Evolutionary conservation across 2,888 invertebrate genomes (phyloP).

Genomic region (Watsonalla binaria): DNA sequence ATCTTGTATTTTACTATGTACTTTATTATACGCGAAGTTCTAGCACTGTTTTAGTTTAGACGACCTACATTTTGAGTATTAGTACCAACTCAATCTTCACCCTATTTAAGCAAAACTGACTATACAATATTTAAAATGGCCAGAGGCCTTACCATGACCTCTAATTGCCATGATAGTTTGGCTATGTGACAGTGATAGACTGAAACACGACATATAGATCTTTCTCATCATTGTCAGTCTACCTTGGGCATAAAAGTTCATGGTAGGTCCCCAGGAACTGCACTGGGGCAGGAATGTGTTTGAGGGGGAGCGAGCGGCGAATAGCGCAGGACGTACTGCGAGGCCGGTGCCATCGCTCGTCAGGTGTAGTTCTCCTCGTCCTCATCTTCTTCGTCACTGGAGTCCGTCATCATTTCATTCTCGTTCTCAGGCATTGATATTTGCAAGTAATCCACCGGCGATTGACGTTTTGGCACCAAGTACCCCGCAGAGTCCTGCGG

Average conservation of each 20-base stretch:
- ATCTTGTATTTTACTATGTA: too few species aligned
- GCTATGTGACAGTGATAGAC: too few species aligned
- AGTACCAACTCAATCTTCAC: constrained; percentile 15
- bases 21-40: too few species aligned
- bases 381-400: constrained; percentile 57
- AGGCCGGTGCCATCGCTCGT: constrained; percentile 40
- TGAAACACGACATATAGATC: too few species aligned
- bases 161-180: too few species aligned
- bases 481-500: constrained; percentile 84
- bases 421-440: constrained; percentile 67
- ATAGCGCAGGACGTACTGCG: constrained; percentile 53
- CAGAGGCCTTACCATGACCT: not conserved
- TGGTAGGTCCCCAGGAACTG: constrained; percentile 11
- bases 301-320: constrained; percentile 39
- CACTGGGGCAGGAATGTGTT: constrained; percentile 52
- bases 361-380: constrained; percentile 59
- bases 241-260: too few species aligned
- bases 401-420: constrained; percentile 53
- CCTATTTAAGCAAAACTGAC: constrained; percentile 9
- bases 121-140: constrained; percentile 40
- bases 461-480: constrained; percentile 78
- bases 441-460: constrained; percentile 77
- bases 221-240: too few species aligned
- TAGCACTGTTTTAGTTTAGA: too few species aligned
- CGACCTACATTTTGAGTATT: constrained; percentile 30